Evolutionary conservation across 2,888 invertebrate genomes (phyloP).

Genomic region (Podabrus alpinus): DNA sequence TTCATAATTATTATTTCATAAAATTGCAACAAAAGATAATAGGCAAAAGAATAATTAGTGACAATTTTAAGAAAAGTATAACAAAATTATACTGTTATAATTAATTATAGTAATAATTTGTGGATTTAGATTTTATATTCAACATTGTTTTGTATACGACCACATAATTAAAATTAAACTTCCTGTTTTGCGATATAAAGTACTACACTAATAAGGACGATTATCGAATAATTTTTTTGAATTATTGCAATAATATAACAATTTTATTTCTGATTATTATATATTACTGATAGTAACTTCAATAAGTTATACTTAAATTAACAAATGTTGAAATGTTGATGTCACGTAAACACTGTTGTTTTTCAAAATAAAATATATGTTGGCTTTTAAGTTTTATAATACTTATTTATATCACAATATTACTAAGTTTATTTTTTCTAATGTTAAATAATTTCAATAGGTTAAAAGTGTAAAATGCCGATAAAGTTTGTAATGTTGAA

Average conservation of each 20-base stretch:
- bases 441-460: too few species aligned
- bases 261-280: not conserved
- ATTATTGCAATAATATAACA: not conserved
- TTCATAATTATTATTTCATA: not conserved
- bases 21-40: not conserved
- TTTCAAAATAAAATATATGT: not conserved
- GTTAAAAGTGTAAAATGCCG: too few species aligned
- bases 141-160: not conserved
- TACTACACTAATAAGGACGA: not conserved
- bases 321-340: not conserved
- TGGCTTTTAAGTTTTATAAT: too few species aligned
- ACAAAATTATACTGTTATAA: not conserved
- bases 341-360: not conserved
- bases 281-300: not conserved
- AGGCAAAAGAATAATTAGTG: not conserved
- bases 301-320: not conserved
- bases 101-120: not conserved
- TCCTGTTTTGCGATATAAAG: not conserved
- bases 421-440: too few species aligned
- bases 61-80: not conserved
- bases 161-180: not conserved
- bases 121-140: not conserved
- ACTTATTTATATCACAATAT: too few species aligned
- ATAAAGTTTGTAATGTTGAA: too few species aligned
- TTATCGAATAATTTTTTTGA: not conserved